phyloP scores from a whole-genome alignment of 2,113 vertebrate genomes.

The Eclectus roratus region DNA sequence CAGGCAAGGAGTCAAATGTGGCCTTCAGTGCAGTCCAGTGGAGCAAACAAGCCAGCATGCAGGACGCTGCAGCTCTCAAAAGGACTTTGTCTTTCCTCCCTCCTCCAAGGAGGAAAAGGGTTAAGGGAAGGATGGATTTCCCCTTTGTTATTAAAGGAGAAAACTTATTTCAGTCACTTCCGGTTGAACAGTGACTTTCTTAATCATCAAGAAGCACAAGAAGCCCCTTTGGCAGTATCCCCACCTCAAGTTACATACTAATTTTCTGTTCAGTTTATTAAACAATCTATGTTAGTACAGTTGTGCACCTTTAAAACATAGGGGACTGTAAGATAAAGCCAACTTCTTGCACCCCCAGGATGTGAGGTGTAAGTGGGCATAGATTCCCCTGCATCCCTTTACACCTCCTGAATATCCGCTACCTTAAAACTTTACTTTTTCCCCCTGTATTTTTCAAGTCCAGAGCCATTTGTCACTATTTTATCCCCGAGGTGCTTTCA shows the following conservation, averaged over 20 bases:
- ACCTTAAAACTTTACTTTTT: neutral
- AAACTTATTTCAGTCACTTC: neutral
- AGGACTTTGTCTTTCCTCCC: neutral
- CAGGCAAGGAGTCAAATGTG: neutral
- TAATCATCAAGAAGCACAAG: neutral
- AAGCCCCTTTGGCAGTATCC: neutral
- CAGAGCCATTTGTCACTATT: conserved; percentile 3
- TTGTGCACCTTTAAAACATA: neutral
- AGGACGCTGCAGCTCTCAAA: neutral
- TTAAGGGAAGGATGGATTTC: neutral
- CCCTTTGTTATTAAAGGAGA: neutral
- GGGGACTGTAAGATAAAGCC: neutral
- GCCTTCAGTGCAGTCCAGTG: neutral
- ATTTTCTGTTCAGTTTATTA: neutral
- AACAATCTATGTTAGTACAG: neutral
- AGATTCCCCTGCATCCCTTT: neutral
- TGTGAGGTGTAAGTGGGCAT: neutral
- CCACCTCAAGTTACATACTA: neutral
- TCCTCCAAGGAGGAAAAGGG: neutral
- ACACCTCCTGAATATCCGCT: neutral
- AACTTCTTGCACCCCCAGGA: neutral
- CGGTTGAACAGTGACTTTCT: neutral
- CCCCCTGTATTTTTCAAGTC: neutral
- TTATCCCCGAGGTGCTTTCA: conserved; percentile 8
- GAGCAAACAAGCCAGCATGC: neutral